These are phyloP conservation scores for Athene cunicularia DNA, from an alignment of 2,113 vertebrate species.

Conservation along the genomic window DNA sequence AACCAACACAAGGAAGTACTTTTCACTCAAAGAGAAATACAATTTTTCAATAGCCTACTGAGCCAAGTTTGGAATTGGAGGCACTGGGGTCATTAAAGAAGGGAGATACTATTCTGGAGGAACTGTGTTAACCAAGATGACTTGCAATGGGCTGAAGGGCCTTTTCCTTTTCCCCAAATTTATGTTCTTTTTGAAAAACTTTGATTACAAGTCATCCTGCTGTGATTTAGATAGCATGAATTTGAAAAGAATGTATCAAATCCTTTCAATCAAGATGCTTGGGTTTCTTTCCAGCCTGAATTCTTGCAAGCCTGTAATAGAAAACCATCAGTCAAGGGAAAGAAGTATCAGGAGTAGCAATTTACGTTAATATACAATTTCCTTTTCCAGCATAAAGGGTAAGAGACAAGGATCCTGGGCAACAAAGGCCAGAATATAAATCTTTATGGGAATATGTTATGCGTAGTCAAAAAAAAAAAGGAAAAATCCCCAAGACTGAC, in stretches of 20 bases:
- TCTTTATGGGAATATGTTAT: neutral
- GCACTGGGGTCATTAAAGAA: conserved; percentile 38
- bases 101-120: neutral
- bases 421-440: conserved; percentile 19
- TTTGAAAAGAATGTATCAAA: conserved; percentile 57
- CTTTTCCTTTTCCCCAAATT: conserved; percentile 55
- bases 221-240: conserved; percentile 44
- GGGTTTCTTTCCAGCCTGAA: conserved; percentile 14
- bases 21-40: conserved; percentile 40
- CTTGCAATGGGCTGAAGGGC: conserved; percentile 18
- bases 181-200: conserved; percentile 59
- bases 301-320: conserved; percentile 37
- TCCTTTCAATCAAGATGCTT: conserved; percentile 47
- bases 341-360: conserved; percentile 31
- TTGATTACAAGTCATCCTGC: conserved; percentile 55
- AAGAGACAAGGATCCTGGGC: conserved; percentile 27
- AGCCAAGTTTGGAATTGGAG: conserved; percentile 55
- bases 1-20: conserved; percentile 42
- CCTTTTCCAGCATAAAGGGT: conserved; percentile 6
- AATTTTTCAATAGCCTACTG: conserved; percentile 59
- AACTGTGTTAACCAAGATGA: conserved; percentile 42
- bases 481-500: neutral
- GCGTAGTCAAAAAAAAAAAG: neutral
- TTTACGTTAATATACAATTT: conserved; percentile 48
- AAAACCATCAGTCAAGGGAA: conserved; percentile 41